Evolutionary conservation across 2,113 vertebrate species (phyloP).

Genomic region (Gobius niger): DNA sequence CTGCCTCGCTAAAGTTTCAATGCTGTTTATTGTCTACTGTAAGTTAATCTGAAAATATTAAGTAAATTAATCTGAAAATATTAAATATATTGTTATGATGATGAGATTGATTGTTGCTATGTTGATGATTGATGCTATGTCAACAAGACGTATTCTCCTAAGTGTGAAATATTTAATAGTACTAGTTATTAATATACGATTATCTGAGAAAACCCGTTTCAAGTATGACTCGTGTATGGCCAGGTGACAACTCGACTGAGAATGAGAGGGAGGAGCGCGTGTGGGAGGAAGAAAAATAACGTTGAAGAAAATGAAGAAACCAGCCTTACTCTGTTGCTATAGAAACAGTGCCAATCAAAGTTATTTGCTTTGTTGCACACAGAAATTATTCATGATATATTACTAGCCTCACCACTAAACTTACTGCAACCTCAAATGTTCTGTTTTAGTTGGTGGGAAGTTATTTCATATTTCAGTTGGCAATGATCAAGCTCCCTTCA

Average conservation of each 20-base stretch:
- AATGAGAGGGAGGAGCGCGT: slow-evolving; percentile 48
- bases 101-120: no score
- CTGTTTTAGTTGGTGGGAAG: no score
- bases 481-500: not conserved
- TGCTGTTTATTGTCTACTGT: no score
- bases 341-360: slow-evolving; percentile 57
- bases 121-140: no score
- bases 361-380: slow-evolving; percentile 13
- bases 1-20: no score
- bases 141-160: no score
- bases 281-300: slow-evolving; percentile 58
- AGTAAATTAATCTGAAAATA: no score
- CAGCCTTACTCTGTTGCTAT: slow-evolving; percentile 62
- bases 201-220: slow-evolving; percentile 23
- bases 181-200: not conserved
- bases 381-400: no score
- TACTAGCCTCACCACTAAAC: no score
- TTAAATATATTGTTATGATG: no score
- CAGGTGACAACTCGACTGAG: slow-evolving; percentile 58
- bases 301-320: slow-evolving; percentile 18
- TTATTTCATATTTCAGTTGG: not conserved
- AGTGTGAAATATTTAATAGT: not conserved
- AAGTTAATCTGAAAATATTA: no score
- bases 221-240: slow-evolving; percentile 63
- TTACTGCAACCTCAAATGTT: no score